Evolutionary conservation across 2,888 invertebrate species (phyloP), one percentile per base, ranked within the genome.

Genomic region (Epinotia brunnichana): DNA sequence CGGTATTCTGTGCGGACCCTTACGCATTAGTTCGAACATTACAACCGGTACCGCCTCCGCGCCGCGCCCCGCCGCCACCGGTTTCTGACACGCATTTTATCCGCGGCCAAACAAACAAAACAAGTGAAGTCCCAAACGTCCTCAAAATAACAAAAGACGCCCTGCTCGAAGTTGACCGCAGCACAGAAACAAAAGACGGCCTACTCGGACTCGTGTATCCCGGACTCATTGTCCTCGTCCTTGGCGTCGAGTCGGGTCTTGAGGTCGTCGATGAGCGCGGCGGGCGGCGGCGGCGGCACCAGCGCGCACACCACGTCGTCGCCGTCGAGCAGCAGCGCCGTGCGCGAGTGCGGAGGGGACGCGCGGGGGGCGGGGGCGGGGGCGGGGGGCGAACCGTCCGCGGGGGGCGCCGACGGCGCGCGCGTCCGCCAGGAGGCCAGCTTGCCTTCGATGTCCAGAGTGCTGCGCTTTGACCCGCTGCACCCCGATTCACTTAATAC

Each of bases 391-490:
- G 29, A 10, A 11, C 53, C 24, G 9, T 44, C 41, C 7, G 80
- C 11, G 51, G 66, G 35, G 62, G 70, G 59, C 21, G 19, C 57
- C 41, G 74, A 35, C 60, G 66, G 54, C 80, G 80, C 81, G 70
- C 90, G 86, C 69, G 82, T 84, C 80, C 91, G 88, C 92, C 91
- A 91, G 88, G 89, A 89, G 75, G 90, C 92, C 74, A 92, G 90
- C 90, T 92, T 92, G 79, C 92, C 92, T 86, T 93, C 92, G 90
- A 93, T 90, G 90, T 93, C 92, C 77, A 93, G 89, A 80, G 92
- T 93, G 86, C 90, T 91, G 81, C 92, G 91, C 85, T 92, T 92
- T 75, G 91, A 92, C 56, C 90, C 92, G 81, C 92, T 91, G 80
- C 81, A 54, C n/a, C 63, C 57, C 64, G 17, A 19, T 19, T n/a